A percentile compares a stretch with the other conserved stretches of the same genome.
These are phyloP conservation scores for Peromyscus attwateri DNA, from an alignment of 2,797 vertebrate genomes.

Conservation along the genomic window DNA sequence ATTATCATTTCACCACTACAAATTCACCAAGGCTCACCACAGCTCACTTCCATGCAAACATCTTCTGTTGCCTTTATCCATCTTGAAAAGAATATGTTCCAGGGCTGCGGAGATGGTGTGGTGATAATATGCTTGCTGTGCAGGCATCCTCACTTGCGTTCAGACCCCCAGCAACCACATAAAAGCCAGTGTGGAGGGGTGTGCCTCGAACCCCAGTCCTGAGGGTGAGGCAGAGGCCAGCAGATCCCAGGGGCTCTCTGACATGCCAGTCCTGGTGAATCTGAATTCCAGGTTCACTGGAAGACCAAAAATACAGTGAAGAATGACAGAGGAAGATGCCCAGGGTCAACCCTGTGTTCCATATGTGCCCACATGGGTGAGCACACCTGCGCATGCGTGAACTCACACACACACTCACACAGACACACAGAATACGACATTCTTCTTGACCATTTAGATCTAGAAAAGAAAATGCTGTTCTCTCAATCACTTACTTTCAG, in stretches of 20 bases:
- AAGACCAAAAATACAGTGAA: neutral
- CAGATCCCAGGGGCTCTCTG: neutral
- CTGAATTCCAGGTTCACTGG: neutral
- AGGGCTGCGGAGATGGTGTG: neutral
- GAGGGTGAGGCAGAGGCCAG: neutral
- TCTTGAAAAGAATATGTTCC: slow-evolving; percentile 42
- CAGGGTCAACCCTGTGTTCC: neutral
- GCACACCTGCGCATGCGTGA: neutral
- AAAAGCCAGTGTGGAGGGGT: neutral
- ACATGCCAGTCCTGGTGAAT: neutral
- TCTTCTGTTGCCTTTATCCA: slow-evolving; percentile 38
- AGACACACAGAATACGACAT: neutral
- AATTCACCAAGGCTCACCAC: neutral
- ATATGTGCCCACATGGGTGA: neutral
- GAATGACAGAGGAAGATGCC: neutral
- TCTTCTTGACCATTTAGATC: slow-evolving; percentile 40
- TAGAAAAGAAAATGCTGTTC: neutral
- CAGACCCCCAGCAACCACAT: neutral
- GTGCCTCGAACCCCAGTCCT: neutral
- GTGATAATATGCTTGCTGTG: neutral
- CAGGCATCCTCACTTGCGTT: neutral
- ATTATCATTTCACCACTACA: slow-evolving; percentile 28
- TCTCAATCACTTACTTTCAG: neutral
- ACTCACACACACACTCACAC: neutral
- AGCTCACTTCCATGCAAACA: slow-evolving; percentile 26